Evolutionary conservation across 2,888 invertebrate species (phyloP).

Genomic region (Rutpela maculata): DNA sequence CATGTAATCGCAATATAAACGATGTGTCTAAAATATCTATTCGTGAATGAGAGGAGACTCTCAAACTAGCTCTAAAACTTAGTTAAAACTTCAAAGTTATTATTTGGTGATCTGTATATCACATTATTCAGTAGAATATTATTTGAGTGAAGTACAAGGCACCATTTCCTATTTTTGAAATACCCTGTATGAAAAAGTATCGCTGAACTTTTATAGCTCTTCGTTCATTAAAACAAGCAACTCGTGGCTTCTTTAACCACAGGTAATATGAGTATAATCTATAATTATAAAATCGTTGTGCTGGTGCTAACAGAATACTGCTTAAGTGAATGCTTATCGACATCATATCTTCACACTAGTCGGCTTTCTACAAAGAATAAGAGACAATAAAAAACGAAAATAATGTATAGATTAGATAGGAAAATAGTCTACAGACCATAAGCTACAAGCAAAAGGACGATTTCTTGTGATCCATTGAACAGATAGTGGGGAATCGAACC

Average conservation of each 20-base stretch:
- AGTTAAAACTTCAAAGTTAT: too few relatives aligned
- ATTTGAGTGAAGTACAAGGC: too few relatives aligned
- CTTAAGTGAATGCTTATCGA: slow-evolving; percentile 13
- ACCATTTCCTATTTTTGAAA: too few relatives aligned
- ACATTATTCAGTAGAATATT: too few relatives aligned
- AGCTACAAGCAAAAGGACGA: slow-evolving; percentile 49
- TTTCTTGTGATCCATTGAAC: slow-evolving; percentile 61
- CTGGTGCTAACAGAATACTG: background rate
- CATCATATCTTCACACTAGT: slow-evolving; percentile 25
- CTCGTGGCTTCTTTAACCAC: background rate
- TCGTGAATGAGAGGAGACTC: too few relatives aligned
- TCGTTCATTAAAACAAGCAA: background rate
- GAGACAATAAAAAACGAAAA: slow-evolving; percentile 49
- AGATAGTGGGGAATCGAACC: slow-evolving; percentile 55
- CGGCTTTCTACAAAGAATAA: slow-evolving; percentile 23
- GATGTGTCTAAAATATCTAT: too few relatives aligned
- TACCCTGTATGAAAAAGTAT: background rate
- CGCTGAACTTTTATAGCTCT: background rate
- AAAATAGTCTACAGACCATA: slow-evolving; percentile 46
- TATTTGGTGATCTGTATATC: too few relatives aligned
- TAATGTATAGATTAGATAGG: slow-evolving; percentile 51
- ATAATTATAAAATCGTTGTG: background rate
- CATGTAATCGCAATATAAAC: too few relatives aligned
- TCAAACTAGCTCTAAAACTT: too few relatives aligned
- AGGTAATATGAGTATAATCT: background rate